Percentiles rank a stretch among this genome's conserved stretches.
phyloP scores from a whole-genome alignment of 2,113 vertebrate species.

The Microcebus tavaratra region DNA sequence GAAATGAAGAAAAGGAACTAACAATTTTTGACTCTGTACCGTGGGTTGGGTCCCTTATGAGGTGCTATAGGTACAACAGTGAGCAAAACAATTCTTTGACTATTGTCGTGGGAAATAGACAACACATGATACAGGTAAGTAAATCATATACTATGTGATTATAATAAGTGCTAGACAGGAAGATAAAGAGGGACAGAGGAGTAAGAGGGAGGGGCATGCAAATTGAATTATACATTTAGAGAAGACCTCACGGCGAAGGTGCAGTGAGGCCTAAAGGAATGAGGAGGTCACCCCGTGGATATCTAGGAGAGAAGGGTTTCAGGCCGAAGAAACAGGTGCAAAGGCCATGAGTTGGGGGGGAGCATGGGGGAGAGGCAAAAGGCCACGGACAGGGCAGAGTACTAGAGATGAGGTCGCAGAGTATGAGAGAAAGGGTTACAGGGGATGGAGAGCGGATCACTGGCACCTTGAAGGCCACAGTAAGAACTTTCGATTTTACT shows the following conservation, averaged over 20 bases:
- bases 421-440: neutral
- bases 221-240: neutral
- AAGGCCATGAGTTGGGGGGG: neutral
- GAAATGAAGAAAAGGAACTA: neutral
- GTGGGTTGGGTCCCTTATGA: neutral
- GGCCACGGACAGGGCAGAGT: neutral
- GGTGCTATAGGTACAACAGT: fast-evolving
- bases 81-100: neutral
- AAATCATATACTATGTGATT: neutral
- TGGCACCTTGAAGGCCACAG: neutral
- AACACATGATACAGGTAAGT: neutral
- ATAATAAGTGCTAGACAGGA: neutral
- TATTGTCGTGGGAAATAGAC: neutral
- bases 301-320: fast-evolving
- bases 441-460: too few relatives aligned
- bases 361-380: neutral
- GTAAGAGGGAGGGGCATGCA: fast-evolving
- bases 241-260: neutral
- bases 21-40: too few relatives aligned
- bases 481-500: neutral
- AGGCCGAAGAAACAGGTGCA: neutral
- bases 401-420: too few relatives aligned
- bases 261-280: neutral
- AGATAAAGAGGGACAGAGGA: neutral
- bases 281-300: too few relatives aligned